Evolutionary conservation across 2,888 invertebrate genomes (phyloP).

Genomic region (Limulus polyphemus): DNA sequence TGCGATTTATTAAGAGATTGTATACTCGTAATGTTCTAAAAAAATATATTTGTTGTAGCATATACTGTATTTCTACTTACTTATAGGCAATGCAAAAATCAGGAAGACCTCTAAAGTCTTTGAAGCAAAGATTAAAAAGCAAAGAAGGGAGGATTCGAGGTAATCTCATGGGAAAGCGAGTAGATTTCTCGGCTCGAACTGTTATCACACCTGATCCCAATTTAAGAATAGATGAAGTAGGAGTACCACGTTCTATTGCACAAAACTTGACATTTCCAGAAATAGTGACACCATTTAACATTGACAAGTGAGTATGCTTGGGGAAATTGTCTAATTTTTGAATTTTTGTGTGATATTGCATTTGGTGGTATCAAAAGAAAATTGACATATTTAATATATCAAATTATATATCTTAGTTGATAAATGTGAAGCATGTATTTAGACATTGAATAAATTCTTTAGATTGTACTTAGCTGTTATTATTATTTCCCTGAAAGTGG

Average conservation of each 20-base stretch:
- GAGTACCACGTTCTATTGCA: slow-evolving; percentile 93
- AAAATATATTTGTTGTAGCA: slow-evolving; percentile 2
- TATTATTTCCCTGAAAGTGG: too few relatives aligned
- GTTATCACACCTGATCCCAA: slow-evolving; percentile 96
- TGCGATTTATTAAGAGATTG: too few relatives aligned
- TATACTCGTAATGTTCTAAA: too few relatives aligned
- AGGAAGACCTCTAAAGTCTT: slow-evolving; percentile 92
- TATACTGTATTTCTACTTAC: slow-evolving; percentile 39
- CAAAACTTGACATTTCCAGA: slow-evolving; percentile 99
- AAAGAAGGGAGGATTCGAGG: slow-evolving; percentile 99
- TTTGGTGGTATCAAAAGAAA: background rate
- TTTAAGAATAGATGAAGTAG: slow-evolving; percentile 88
- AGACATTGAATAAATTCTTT: too few relatives aligned
- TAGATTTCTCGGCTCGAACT: slow-evolving; percentile 97
- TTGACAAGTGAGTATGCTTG: slow-evolving; percentile 58
- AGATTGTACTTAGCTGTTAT: too few relatives aligned
- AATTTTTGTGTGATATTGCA: background rate
- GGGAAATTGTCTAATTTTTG: background rate
- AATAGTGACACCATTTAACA: slow-evolving; percentile 97
- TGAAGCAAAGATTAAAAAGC: slow-evolving; percentile 87
- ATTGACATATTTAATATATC: background rate
- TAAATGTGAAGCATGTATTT: too few relatives aligned
- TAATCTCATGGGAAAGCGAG: slow-evolving; percentile 99
- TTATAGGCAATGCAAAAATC: slow-evolving; percentile 88
- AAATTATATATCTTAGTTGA: background rate